phyloP scores from a whole-genome alignment of 2,113 vertebrate species.

The Psophia crepitans region DNA sequence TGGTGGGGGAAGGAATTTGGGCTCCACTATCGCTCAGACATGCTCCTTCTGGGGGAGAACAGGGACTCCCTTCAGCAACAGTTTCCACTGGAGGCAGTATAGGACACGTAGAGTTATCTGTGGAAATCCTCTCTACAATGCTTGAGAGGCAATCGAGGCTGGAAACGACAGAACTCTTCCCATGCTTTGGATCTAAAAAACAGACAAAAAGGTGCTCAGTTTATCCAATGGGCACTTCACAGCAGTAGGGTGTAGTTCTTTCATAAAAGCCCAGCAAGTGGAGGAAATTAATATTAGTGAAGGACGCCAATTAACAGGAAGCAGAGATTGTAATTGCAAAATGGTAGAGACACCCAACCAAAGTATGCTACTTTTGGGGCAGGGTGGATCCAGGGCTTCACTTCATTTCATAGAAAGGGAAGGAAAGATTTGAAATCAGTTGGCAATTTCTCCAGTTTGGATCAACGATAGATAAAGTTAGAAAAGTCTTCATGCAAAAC shows the following conservation, averaged over 20 bases:
- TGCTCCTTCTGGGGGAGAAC: constrained; percentile 70
- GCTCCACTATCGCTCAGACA: constrained; percentile 58
- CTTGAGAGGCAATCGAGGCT: constrained; percentile 96
- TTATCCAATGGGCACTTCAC: neutral
- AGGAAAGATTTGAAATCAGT: neutral
- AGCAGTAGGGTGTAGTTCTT: neutral
- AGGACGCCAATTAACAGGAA: neutral
- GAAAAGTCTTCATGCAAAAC: neutral
- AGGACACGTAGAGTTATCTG: constrained; percentile 80
- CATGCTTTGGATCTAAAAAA: constrained; percentile 74
- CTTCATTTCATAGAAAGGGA: neutral
- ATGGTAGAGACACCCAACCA: neutral
- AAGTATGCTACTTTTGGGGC: neutral
- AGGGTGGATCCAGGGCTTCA: neutral
- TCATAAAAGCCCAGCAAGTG: neutral
- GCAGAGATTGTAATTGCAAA: neutral
- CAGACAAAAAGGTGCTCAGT: neutral
- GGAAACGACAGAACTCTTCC: constrained; percentile 86
- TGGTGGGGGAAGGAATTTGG: constrained; percentile 69
- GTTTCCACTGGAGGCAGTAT: constrained; percentile 68
- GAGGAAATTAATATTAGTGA: neutral
- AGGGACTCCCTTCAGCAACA: constrained; percentile 71
- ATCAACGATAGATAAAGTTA: neutral
- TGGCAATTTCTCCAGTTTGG: neutral
- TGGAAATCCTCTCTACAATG: constrained; percentile 97